Evolutionary conservation across 2,888 invertebrate genomes (phyloP), one percentile per base, ranked within the genome.

Genomic region (Empis livida): DNA sequence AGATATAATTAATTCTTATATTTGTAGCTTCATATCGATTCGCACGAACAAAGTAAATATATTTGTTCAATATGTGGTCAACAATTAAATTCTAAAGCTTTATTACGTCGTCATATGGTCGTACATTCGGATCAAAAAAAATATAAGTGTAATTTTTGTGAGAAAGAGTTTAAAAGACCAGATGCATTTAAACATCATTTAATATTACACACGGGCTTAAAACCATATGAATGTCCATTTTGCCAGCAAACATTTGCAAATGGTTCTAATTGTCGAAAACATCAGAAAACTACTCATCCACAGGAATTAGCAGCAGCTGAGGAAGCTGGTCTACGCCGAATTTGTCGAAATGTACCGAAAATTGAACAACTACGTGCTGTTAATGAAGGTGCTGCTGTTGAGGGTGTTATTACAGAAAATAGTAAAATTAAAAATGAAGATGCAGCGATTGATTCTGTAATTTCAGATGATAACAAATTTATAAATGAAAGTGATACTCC

Each of bases 61-160:
- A 61, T 64, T 38, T 73, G 73, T 51, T 61, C 64, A 1, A 60
- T 67, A 27, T 73, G 72, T 51, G 69, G 69, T 2, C 30, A 61
- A 8, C 56, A 65, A 47, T 57, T 73, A 3, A 71, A 71, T 44
- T 71, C 72, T 2, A 61, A 68, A 5, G 61, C 72, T n/a, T 72
- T 72, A 0, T 59, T 72, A 3, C 61, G 68, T 42, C 71, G 70
- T 64, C 73, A 73, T 52, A 64, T 71, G 50, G 53, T 56, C 14
- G 64, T 67, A 0, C 68, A 68, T 50, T 63, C 65, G 10, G 64
- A 68, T 51, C 57, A 58, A 11, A 64, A 65, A 37, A 62, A 62
- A 42, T 63, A 57, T 42, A 68, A 68, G 50, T 68, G 68, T 47
- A 61, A 65, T 48, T 64, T 61, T 10, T 68, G 68, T 43, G 61